phyloP scores from a whole-genome alignment of 2,113 vertebrate species.

The Martes martes region DNA sequence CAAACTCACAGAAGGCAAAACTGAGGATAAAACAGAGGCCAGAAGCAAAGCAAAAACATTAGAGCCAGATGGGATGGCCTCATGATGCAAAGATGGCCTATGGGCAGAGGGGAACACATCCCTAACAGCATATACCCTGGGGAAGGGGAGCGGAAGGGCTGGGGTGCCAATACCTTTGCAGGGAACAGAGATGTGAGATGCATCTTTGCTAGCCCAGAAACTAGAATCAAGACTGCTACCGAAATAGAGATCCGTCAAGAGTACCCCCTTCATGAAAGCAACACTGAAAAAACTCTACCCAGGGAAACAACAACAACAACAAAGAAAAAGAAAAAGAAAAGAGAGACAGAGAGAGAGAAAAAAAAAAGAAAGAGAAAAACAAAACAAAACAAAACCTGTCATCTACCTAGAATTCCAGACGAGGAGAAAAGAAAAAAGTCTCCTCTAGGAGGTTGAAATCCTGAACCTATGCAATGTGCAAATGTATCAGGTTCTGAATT shows the following conservation, averaged over 20 bases:
- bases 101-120: fast-evolving
- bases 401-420: neutral
- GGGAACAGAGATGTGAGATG: too few relatives aligned
- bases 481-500: neutral
- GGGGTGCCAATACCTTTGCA: neutral
- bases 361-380: neutral
- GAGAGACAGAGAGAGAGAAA: neutral
- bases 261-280: neutral
- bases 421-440: neutral
- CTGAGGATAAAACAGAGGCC: neutral
- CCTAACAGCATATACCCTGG: fast-evolving
- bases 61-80: neutral
- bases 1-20: neutral
- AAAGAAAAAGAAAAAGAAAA: neutral
- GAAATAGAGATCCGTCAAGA: neutral
- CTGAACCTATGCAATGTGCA: neutral
- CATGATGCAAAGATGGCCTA: neutral
- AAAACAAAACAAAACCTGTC: neutral
- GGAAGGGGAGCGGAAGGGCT: fast-evolving
- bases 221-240: neutral
- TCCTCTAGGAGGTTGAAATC: neutral
- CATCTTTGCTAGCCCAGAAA: neutral
- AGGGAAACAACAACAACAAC: neutral
- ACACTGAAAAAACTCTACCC: neutral
- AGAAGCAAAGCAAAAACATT: neutral